These are phyloP conservation scores for Drosophila koepferae DNA, from an alignment of 2,888 invertebrate genomes.

Conservation along the genomic window DNA sequence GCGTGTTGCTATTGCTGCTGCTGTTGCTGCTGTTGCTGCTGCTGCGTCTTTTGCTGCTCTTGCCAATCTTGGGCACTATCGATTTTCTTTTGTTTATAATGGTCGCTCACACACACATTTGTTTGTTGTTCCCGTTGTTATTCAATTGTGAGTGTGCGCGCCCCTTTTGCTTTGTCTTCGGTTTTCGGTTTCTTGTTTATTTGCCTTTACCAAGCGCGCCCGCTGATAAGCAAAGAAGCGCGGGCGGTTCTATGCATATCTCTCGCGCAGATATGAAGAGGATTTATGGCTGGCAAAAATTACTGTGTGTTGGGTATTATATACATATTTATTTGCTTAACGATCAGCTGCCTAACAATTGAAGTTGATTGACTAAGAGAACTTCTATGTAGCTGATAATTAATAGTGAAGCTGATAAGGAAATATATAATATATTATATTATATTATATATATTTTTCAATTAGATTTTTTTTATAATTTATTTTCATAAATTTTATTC, in stretches of 20 bases:
- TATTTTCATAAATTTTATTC: no score
- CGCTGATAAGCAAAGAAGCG: constrained; percentile 45
- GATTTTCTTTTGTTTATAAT: constrained; percentile 73
- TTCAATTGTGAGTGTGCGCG: constrained; percentile 23
- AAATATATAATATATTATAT: neutral
- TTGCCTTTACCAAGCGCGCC: constrained; percentile 45
- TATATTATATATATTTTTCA: neutral
- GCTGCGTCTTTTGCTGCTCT: constrained; percentile 48
- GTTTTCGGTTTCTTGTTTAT: constrained; percentile 55
- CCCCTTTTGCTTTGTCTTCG: constrained; percentile 28
- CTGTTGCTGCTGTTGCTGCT: neutral
- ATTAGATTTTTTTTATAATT: no score
- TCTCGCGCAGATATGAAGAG: constrained; percentile 36
- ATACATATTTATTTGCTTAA: constrained; percentile 14
- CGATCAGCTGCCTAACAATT: constrained; percentile 5
- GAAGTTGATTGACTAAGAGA: neutral
- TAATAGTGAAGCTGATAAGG: neutral
- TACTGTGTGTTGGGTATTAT: constrained; percentile 2
- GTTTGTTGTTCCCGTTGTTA: constrained; percentile 39
- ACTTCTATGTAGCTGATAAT: neutral
- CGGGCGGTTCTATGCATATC: constrained; percentile 17
- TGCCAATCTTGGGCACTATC: constrained; percentile 82
- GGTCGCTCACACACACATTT: constrained; percentile 41
- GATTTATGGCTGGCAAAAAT: constrained; percentile 27
- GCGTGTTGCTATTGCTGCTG: constrained; percentile 7